Base-by-base conservation (phyloP, 2,888 invertebrate species). In the Onthophagus sagittarius region DNA sequence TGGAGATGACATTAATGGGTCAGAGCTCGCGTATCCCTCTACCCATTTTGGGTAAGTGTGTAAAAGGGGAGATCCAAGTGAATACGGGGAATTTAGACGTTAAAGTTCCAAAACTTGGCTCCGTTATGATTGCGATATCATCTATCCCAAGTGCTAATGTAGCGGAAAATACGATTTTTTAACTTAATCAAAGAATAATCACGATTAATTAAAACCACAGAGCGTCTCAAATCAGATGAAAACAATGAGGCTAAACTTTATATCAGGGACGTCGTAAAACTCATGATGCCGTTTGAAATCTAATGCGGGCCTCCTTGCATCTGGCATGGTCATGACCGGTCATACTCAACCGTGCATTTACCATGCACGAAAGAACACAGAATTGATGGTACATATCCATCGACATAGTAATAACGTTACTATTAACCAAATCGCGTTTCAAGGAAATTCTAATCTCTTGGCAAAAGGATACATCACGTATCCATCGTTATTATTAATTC, bases 151-250 rank as follows among this genome's bases (percentile, higher is more conserved):
- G 39, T 9, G 11, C 39, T 53, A 53, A 53, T 53, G 39, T 2
- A 1, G 39, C 11, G 39, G 39, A 53, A 53, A 53, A 53, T 53
- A 53, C 39, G 39, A 7, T 53, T 53, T 53, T 53, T 53, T 23
- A 23, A 53, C 1, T 53, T 53, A 53, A 53, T 53, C 39, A 11
- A 9, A n/a, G 31, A 65, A 15, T 65, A 13, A 23, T 65, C 65
- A 65, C 65, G 65, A 15, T 67, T 67, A 67, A 67, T 67, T 67
- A 67, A 67, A 67, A 9, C 67, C 39, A 23, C 15, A n/a, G 67
- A 23, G 31, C 67, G 39, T 11, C 11, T 67, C 15, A 67, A 67
- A 67, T 67, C 67, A 67, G 67, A n/a, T n/a, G 67, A 53, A 11
- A 67, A 67, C 67, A 67, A 67, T 67, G 67, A 15, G 23, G 67